Percentiles rank a stretch among this genome's conserved stretches.
Evolutionary conservation across 2,113 vertebrate species (phyloP).

Genomic region (Choloepus hoffmanni): DNA sequence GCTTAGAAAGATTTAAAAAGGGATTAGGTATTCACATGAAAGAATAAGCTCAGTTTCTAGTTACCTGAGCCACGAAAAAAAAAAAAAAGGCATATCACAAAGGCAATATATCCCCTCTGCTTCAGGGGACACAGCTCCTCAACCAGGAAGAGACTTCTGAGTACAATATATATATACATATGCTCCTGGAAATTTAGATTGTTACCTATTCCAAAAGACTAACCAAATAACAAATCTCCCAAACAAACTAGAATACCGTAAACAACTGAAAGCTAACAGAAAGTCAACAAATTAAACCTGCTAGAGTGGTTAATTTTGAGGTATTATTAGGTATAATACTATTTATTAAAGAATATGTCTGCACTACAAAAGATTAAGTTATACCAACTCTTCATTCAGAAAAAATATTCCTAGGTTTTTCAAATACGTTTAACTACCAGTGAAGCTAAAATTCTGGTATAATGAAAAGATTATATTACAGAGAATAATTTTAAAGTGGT

Average conservation of each 20-base stretch:
- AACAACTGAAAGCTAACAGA: conserved; percentile 3
- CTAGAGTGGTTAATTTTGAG: background rate
- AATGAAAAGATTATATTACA: background rate
- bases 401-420: conserved; percentile 2
- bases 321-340: background rate
- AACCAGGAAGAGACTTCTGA: conserved; percentile 17
- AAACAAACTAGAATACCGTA: background rate
- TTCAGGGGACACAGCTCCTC: background rate
- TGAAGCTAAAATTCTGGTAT: conserved; percentile 38
- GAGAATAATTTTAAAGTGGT: conserved; percentile 38
- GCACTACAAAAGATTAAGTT: background rate
- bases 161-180: background rate
- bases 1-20: conserved; percentile 76
- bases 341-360: background rate
- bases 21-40: conserved; percentile 78
- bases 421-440: background rate
- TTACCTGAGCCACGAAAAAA: conserved; percentile 52
- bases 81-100: background rate
- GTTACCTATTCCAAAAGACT: background rate
- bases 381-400: background rate
- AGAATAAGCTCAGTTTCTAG: conserved; percentile 64
- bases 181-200: background rate
- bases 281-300: background rate
- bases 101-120: background rate
- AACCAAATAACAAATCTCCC: background rate